phyloP scores from a whole-genome alignment of 2,888 invertebrate species.

The Synanthedon tipuliformis region DNA sequence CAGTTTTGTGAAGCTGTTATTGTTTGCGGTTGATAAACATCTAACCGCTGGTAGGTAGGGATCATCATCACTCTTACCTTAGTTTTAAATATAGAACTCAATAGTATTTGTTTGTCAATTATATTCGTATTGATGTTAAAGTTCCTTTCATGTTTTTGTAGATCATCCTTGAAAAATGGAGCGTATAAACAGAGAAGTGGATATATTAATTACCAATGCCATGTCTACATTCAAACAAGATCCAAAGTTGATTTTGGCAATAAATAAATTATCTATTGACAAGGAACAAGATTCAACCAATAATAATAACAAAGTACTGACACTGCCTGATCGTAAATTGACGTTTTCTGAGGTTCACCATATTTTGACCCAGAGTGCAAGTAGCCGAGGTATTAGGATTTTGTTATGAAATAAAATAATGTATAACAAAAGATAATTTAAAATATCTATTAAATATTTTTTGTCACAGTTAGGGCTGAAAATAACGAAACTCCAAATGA shows the following conservation, averaged over 20 bases:
- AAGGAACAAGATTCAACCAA: constrained; percentile 12
- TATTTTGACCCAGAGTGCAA: constrained; percentile 24
- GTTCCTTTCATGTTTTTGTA: constrained; percentile 18
- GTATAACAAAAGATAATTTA: no score
- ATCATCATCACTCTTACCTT: constrained; percentile 64
- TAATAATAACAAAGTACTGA: constrained; percentile 11
- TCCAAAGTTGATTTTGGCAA: constrained; percentile 41
- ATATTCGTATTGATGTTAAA: constrained; percentile 32
- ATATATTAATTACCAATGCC: constrained; percentile 26
- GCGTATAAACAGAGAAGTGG: constrained; percentile 44
- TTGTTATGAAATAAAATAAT: no score
- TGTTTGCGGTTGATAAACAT: constrained; percentile 70
- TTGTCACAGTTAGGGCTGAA: no score
- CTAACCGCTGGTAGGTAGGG: constrained; percentile 65
- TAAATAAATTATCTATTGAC: constrained; percentile 37
- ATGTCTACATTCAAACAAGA: constrained; percentile 41
- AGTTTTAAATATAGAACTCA: constrained; percentile 46
- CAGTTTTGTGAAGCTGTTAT: constrained; percentile 66
- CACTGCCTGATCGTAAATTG: constrained; percentile 45
- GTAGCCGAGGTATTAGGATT: no score
- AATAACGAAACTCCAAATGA: not conserved
- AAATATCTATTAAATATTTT: no score
- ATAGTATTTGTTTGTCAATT: constrained; percentile 53
- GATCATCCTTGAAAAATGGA: constrained; percentile 32
- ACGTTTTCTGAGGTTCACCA: constrained; percentile 45